Percentiles rank a stretch among this genome's conserved stretches.
These are phyloP conservation scores for Danaus plexippus DNA, from an alignment of 1,140 invertebrate genomes.

Conservation along the genomic window DNA sequence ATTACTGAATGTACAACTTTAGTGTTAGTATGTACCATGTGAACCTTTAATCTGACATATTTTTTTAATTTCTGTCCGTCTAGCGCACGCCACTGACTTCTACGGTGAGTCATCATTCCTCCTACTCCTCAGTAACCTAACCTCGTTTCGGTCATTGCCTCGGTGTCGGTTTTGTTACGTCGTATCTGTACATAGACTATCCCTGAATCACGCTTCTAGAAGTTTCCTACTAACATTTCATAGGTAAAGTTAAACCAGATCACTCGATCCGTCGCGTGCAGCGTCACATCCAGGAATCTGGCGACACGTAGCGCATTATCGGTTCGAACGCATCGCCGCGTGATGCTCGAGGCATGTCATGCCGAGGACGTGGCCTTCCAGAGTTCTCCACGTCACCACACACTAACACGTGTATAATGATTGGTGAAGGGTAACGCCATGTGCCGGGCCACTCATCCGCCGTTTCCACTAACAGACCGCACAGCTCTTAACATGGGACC, in stretches of 20 bases:
- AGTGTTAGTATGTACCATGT: constrained; percentile 11
- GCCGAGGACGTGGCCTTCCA: constrained; percentile 66
- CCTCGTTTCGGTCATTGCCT: constrained; percentile 38
- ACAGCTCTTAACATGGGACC: constrained; percentile 17
- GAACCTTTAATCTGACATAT: constrained; percentile 44
- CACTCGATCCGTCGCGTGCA: constrained; percentile 16
- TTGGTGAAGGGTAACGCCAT: too few relatives aligned
- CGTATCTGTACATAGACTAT: constrained; percentile 44
- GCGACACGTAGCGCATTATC: constrained; percentile 35
- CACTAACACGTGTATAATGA: too few relatives aligned
- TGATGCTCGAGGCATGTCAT: too few relatives aligned
- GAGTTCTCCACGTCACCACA: constrained; percentile 67
- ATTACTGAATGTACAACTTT: too few relatives aligned
- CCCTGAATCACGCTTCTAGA: constrained; percentile 65
- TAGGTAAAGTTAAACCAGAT: constrained; percentile 32
- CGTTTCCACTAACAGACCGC: too few relatives aligned
- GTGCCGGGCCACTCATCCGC: too few relatives aligned
- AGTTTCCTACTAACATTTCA: constrained; percentile 60
- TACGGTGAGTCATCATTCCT: constrained; percentile 96
- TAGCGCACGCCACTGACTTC: constrained; percentile 97
- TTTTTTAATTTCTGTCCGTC: constrained; percentile 77
- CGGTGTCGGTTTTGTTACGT: constrained; percentile 57
- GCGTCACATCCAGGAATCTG: constrained; percentile 48
- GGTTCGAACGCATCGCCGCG: constrained; percentile 38
- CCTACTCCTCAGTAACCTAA: constrained; percentile 58